phyloP scores from a whole-genome alignment of 2,113 vertebrate species.

The Columba livia region DNA sequence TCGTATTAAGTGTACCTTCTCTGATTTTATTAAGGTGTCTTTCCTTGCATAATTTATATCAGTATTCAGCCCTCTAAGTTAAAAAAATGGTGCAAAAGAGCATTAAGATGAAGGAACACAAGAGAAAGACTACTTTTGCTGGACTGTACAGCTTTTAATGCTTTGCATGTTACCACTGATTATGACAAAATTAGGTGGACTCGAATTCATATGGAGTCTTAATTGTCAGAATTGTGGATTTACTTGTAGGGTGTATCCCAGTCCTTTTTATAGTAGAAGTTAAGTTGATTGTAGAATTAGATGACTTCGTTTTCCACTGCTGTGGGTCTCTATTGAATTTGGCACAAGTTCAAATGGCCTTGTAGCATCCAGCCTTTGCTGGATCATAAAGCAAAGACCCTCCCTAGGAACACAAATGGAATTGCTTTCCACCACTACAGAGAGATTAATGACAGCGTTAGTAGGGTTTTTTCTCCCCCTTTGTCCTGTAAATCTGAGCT shows the following conservation, averaged over 20 bases:
- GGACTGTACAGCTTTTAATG: neutral
- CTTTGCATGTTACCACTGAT: neutral
- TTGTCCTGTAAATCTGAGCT: conserved; percentile 28
- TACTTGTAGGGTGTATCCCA: neutral
- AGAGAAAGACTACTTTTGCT: neutral
- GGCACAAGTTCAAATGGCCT: neutral
- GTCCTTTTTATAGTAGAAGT: neutral
- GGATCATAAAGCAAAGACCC: conserved; percentile 46
- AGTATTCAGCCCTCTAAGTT: neutral
- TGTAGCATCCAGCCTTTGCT: conserved; percentile 26
- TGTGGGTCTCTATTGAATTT: conserved; percentile 31
- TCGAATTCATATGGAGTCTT: neutral
- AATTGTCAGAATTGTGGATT: neutral
- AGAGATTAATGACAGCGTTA: conserved; percentile 44
- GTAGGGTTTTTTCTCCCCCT: neutral
- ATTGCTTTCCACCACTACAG: conserved; percentile 36
- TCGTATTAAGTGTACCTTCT: neutral
- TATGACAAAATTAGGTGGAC: neutral
- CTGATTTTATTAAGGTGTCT: neutral
- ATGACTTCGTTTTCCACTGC: conserved; percentile 12
- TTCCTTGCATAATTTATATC: neutral
- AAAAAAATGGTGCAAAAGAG: neutral
- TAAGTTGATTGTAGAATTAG: conserved; percentile 3
- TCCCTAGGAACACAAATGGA: conserved; percentile 35
- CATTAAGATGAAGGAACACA: neutral